These are phyloP conservation scores for Enteromius anoplus DNA, from an alignment of 2,797 vertebrate genomes.

Conservation along the genomic window DNA sequence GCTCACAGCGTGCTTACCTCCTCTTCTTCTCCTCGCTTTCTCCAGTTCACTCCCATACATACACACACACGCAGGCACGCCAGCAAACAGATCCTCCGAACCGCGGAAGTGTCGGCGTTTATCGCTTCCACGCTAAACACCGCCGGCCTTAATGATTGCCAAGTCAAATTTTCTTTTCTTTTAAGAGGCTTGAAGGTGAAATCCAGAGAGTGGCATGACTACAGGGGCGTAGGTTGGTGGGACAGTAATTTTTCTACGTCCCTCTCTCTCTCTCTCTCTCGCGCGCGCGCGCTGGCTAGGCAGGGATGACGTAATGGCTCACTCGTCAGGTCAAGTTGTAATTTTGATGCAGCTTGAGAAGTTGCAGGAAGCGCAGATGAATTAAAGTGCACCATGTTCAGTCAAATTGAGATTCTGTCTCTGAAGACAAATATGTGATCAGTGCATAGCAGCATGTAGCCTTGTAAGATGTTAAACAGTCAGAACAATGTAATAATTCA, in stretches of 20 bases:
- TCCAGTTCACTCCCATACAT: constrained; percentile 77
- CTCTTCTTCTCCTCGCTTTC: constrained; percentile 56
- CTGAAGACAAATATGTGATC: background rate
- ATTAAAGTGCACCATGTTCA: background rate
- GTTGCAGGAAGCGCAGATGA: constrained; percentile 1
- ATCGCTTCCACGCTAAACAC: constrained; percentile 32
- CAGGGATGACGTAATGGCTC: constrained; percentile 74
- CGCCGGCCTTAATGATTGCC: background rate
- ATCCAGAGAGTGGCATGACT: constrained; percentile 55
- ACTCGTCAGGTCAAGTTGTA: constrained; percentile 46
- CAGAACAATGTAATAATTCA: background rate
- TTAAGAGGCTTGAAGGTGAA: constrained; percentile 33
- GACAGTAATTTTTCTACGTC: constrained; percentile 44
- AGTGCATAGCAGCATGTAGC: background rate
- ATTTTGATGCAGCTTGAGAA: constrained; percentile 52
- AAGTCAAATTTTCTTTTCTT: constrained; percentile 4
- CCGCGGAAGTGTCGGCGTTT: constrained; percentile 49
- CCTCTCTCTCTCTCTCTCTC: constrained; percentile 12
- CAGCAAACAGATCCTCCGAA: constrained; percentile 50
- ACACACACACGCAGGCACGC: constrained; percentile 42
- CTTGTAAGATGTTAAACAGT: background rate
- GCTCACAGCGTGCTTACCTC: constrained; percentile 74
- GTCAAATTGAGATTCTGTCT: background rate
- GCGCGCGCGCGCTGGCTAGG: constrained; percentile 19
- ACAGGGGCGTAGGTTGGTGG: constrained; percentile 66